phyloP scores from a whole-genome alignment of 2,113 vertebrate species.

The Ameiurus melas region DNA sequence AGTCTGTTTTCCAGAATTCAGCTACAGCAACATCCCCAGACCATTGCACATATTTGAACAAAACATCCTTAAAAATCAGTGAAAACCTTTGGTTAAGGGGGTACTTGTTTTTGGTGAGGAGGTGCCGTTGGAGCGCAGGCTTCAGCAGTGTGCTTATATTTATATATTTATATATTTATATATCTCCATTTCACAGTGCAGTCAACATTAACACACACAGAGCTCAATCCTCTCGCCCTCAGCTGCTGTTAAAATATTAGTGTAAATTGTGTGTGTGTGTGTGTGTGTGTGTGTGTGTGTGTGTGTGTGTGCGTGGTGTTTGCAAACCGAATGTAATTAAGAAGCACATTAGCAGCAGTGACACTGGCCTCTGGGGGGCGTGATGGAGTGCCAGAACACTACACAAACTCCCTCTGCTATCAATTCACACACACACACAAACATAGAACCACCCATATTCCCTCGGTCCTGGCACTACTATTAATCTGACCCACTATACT shows the following conservation, averaged over 20 bases:
- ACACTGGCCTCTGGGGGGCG: conserved; percentile 67
- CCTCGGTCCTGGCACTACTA: not conserved
- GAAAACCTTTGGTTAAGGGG: not conserved
- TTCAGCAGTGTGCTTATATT: not conserved
- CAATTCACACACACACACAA: not conserved
- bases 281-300: conserved; percentile 34
- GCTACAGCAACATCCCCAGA: not conserved
- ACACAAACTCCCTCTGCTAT: conserved; percentile 12
- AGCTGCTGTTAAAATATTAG: not conserved
- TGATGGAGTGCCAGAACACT: conserved; percentile 16
- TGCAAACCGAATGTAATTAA: conserved; percentile 96
- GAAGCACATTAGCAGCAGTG: conserved; percentile 94
- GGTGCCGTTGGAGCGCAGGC: not conserved
- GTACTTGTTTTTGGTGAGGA: not conserved
- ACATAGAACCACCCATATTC: not conserved
- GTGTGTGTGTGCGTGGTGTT: conserved; percentile 60
- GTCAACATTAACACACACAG: conserved; percentile 20
- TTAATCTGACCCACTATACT: conserved; percentile 36
- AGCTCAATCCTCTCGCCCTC: not conserved
- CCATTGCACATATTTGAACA: not conserved
- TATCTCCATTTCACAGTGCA: not conserved
- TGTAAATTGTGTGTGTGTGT: conserved; percentile 56
- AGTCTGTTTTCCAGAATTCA: not conserved
- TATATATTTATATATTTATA: not conserved
- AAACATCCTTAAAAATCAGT: not conserved